Percentiles rank a stretch among this genome's conserved stretches.
phyloP scores from a whole-genome alignment of 2,113 vertebrate species.

The Clupea harengus region DNA sequence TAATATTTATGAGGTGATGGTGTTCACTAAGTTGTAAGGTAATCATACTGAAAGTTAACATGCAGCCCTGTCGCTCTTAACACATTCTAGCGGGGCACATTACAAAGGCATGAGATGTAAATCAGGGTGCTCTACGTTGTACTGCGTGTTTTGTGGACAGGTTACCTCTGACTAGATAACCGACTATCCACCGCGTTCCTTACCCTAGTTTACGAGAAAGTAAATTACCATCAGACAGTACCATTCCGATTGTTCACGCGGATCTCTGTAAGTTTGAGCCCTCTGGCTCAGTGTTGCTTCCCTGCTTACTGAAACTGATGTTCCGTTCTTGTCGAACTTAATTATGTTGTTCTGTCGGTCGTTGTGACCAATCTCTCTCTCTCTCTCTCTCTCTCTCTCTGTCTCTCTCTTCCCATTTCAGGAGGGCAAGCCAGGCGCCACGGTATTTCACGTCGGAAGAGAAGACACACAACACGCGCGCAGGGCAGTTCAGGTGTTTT shows the following conservation, averaged over 20 bases:
- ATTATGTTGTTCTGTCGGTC: neutral
- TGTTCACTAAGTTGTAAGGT: neutral
- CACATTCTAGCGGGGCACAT: neutral
- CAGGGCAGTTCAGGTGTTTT: neutral
- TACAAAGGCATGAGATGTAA: neutral
- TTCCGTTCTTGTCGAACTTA: neutral
- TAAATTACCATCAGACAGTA: too few species aligned
- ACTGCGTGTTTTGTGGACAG: neutral
- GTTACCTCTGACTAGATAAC: neutral
- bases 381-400: slow-evolving; percentile 1
- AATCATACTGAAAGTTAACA: neutral
- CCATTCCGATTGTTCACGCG: neutral
- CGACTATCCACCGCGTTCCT: neutral
- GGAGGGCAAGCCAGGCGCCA: neutral
- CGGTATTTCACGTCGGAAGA: neutral
- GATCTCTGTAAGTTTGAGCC: neutral
- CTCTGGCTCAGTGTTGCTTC: neutral
- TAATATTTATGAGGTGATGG: neutral
- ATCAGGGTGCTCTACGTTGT: neutral
- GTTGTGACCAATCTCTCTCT: neutral
- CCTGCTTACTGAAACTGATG: neutral
- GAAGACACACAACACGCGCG: neutral
- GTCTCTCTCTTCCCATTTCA: slow-evolving; percentile 28
- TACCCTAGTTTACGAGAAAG: neutral
- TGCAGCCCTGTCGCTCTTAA: neutral